Base-by-base conservation (phyloP, 1,140 invertebrate species). In the Procambarus virginalis region DNA sequence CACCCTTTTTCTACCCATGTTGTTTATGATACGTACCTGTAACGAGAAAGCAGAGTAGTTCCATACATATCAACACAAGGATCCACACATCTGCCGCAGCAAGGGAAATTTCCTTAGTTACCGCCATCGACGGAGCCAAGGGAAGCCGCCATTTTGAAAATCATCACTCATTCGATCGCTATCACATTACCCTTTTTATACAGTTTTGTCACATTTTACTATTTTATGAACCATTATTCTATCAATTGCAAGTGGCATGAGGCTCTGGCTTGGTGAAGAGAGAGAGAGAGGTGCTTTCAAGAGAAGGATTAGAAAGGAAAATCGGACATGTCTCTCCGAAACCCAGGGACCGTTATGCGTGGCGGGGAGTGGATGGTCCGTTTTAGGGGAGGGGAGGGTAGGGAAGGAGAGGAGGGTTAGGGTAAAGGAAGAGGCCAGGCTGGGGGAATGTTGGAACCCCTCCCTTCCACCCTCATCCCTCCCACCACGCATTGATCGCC, bases 111-210 rank as follows among this genome's bases (percentile, higher is more conserved):
- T 55, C 60, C 45, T 48, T 49, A 64, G 55, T 45, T 34, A 22
- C 78, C 79, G 64, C 64, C 77, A 80, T 70, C n/a, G n/a, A 55
- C 64, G 48, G 77, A 14, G 55, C 49, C 49, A 8, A 49, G 46
- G 78, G 20, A 49, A 80, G 60, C 78, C 86, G 86, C 86, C 87
- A 89, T 89, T 89, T 89, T 89, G 87, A 84, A 84, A 89, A 84
- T 73, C 79, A 55, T 64, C 87, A 77, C 81, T 89, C 81, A 68
- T 78, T 89, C 80, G 70, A 60, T 60, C 58, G 81, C 87, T 76
- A 70, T 78, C 81, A 75, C 80, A 55, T 22, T 60, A 55, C 20
- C 78, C 48, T 55, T 34, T 64, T 45, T 6, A 10, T 12, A 5
- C 2, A 64, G 48, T 46, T n/a, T n/a, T 14, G 84, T 8, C 76